Base-by-base conservation (phyloP, 2,113 vertebrate species). In the Numida meleagris region DNA sequence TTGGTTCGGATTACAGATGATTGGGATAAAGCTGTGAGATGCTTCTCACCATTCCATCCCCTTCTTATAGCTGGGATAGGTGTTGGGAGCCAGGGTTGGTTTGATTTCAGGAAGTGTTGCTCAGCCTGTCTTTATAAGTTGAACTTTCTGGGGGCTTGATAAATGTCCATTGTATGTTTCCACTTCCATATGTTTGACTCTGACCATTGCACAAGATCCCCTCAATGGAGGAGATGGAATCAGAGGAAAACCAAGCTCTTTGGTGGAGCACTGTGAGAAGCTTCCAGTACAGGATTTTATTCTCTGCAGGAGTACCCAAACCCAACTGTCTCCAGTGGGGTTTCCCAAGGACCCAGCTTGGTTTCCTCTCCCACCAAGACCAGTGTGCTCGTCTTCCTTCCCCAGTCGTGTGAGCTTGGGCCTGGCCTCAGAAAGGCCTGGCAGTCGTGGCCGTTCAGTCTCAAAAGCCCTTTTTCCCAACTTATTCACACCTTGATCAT, bases 161-260 rank as follows among this genome's bases (percentile, higher is more conserved):
- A 29, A 3, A 29, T 51, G 27, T 51, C 25, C 25, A 9, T 51
- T 51, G 7, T 43, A 14, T 29, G 27, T 13, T 53, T 53, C 51
- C 51, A 29, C 29, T 53, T 29, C 51, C 27, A 10, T 17, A 9
- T 27, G 5, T 29, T 29, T 53, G 31, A 14, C 10, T 71, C 59
- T 0, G 0, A 4, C 14, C 3, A 1, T 5, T 1, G 0, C 45
- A n/a, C 36, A 62, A 29, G 33, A 57, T 34, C n/a, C 34, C 14
- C 24, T 62, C 24, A 15, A 21, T 59, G 57, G 57, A 59, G 33
- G 12, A 23, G n/a, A 13, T 34, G 57, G 57, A 34, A 23, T 34
- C 20, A 9, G 57, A 59, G n/a, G 57, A 34, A 59, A 63, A 29
- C 36, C 18, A 36, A 40, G 36, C 16, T 27, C 36, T 40, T 62